phyloP scores from a whole-genome alignment of 2,888 invertebrate genomes.

The Perizoma flavofasciatum region DNA sequence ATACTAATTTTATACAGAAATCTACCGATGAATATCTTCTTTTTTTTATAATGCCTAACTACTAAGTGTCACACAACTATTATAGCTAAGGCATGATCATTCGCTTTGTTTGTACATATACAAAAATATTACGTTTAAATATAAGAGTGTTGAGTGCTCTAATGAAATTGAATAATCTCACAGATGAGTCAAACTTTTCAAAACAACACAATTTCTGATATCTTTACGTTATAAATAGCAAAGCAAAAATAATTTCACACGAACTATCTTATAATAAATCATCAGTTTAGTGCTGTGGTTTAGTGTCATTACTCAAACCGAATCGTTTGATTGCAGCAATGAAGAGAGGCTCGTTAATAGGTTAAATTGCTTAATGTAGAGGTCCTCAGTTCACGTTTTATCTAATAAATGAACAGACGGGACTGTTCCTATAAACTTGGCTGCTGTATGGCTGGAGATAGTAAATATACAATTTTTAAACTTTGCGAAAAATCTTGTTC shows the following conservation, averaged over 20 bases:
- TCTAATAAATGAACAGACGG: constrained; percentile 52
- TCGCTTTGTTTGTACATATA: too few species aligned
- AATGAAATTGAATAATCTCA: too few species aligned
- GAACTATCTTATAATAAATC: constrained; percentile 9
- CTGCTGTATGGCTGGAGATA: background rate
- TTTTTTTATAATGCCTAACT: too few species aligned
- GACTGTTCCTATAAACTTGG: constrained; percentile 2
- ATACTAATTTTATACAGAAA: too few species aligned
- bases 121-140: too few species aligned
- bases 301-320: constrained; percentile 21
- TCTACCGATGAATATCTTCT: too few species aligned
- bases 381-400: constrained; percentile 68
- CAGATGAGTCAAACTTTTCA: background rate
- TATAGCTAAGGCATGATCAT: too few species aligned
- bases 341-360: constrained; percentile 48
- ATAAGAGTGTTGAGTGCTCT: too few species aligned
- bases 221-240: background rate
- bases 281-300: too few species aligned
- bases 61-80: too few species aligned
- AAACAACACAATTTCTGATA: background rate
- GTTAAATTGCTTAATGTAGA: constrained; percentile 72
- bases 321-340: constrained; percentile 50
- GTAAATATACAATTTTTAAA: background rate
- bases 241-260: constrained; percentile 4
- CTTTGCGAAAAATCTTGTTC: too few species aligned